Evolutionary conservation across 2,888 invertebrate genomes (phyloP), one percentile per base, ranked within the genome.

Genomic region (Sphaerophoria taeniata): DNA sequence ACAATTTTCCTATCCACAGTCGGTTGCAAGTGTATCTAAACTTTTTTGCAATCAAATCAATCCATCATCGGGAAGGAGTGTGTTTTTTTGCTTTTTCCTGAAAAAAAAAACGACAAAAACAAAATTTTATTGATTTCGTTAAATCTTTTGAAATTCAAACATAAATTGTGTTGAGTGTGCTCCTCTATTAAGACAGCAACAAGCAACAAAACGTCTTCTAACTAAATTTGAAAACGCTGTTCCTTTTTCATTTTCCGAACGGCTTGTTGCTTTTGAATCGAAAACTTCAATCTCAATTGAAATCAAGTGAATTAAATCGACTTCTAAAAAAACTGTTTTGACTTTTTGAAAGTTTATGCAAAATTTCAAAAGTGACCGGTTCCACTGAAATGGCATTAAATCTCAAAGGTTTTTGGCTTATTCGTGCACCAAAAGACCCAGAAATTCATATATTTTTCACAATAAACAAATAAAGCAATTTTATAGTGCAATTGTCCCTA

Each of bases 361-460:
- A 80, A 70, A 33, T 61, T 24, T 24, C 24, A 24, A 24, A 24
- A 60, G 61, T 61, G 34, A 70, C 56, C 77, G 73, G 69, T 61
- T 45, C 36, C 45, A 72, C 51, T 83, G 82, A 83, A 77, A 83
- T 83, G 82, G 77, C 77, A 77, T 69, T 72, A 58, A 67, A 70
- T 58, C 33, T 78, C 7, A 55, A 78, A 77, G 82, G 82, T 77
- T 73, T 83, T 39, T 77, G 82, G 77, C 53, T 70, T 56, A 83
- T 73, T 51, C 82, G 82, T 77, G 61, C 69, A 61, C 73, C 69
- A 14, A 83, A 39, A 63, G 77, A 83, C 53, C 82, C 82, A 56
- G 71, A 76, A 81, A 72, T 72, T 65, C 53, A 53, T 39, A 67
- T n/a, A 53, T 34, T 47, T 56, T 7, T 39, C 45, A 51, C 69